phyloP scores from a whole-genome alignment of 2,113 vertebrate genomes.

The Mirounga angustirostris region DNA sequence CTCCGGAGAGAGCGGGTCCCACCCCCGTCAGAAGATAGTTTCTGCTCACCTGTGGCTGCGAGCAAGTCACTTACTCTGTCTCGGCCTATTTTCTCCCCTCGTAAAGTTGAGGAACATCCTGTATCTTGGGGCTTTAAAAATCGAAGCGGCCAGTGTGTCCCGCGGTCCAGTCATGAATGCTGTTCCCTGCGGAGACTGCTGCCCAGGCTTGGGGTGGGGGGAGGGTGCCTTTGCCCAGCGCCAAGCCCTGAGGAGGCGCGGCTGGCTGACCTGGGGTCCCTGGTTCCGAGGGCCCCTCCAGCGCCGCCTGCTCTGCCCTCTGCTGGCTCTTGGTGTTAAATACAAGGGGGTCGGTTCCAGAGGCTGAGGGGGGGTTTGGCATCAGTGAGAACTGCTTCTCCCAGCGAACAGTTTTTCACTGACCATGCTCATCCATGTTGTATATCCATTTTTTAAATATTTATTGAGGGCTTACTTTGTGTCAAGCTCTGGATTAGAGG shows the following conservation, averaged over 20 bases:
- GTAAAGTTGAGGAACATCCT: neutral
- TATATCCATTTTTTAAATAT: neutral
- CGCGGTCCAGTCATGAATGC: neutral
- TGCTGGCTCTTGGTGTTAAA: constrained; percentile 49
- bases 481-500: neutral
- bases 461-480: neutral
- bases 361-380: neutral
- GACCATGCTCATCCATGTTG: neutral
- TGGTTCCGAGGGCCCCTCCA: neutral
- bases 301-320: constrained; percentile 40
- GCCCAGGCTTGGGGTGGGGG: neutral
- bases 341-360: neutral
- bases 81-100: neutral
- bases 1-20: neutral
- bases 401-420: neutral
- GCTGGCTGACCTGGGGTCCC: neutral
- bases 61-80: neutral
- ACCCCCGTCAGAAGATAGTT: neutral
- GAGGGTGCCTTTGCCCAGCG: neutral
- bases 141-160: neutral
- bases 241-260: neutral
- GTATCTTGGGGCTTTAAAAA: neutral
- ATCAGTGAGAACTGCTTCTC: neutral
- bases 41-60: neutral
- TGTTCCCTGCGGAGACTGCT: neutral